Percentiles rank a stretch among this genome's conserved stretches.
phyloP scores from a whole-genome alignment of 2,888 invertebrate species.

The Ophion slaviceki region DNA sequence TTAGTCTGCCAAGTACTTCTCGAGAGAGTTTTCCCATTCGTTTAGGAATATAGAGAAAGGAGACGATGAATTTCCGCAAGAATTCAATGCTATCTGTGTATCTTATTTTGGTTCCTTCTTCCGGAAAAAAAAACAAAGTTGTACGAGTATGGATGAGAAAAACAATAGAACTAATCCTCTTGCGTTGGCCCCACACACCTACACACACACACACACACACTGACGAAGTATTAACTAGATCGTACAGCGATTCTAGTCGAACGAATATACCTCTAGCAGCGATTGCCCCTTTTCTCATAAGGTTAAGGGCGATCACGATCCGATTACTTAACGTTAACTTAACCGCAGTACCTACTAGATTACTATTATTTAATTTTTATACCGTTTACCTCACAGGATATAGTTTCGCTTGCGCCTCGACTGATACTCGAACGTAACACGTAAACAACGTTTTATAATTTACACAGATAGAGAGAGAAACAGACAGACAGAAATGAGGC shows the following conservation, averaged over 20 bases:
- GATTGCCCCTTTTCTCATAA: constrained; percentile 61
- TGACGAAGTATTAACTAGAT: constrained; percentile 77
- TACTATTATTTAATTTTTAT: constrained; percentile 76
- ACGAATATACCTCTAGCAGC: constrained; percentile 80
- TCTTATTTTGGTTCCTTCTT: constrained; percentile 39
- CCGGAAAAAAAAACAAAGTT: constrained; percentile 47
- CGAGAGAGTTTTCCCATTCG: constrained; percentile 17
- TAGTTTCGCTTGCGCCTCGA: constrained; percentile 60
- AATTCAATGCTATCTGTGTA: constrained; percentile 18
- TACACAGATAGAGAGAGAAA: constrained; percentile 57
- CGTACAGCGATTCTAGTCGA: constrained; percentile 83
- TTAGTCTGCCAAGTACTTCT: constrained; percentile 55
- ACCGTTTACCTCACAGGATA: constrained; percentile 79
- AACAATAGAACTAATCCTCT: constrained; percentile 37
- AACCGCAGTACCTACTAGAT: constrained; percentile 80
- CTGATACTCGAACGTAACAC: constrained; percentile 54
- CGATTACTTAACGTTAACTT: constrained; percentile 72
- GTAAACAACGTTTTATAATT: constrained; percentile 49
- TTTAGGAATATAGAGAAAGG: background rate
- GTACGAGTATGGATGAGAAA: constrained; percentile 28
- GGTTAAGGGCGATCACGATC: constrained; percentile 61
- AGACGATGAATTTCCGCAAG: background rate
- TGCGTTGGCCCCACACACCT: constrained; percentile 66
- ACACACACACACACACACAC: constrained; percentile 54
- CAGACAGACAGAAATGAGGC: constrained; percentile 50